A percentile compares a stretch with the other conserved stretches of the same genome.
phyloP scores from a whole-genome alignment of 35 echinoderm and acorn worm genomes.

The Lytechinus pictus region DNA sequence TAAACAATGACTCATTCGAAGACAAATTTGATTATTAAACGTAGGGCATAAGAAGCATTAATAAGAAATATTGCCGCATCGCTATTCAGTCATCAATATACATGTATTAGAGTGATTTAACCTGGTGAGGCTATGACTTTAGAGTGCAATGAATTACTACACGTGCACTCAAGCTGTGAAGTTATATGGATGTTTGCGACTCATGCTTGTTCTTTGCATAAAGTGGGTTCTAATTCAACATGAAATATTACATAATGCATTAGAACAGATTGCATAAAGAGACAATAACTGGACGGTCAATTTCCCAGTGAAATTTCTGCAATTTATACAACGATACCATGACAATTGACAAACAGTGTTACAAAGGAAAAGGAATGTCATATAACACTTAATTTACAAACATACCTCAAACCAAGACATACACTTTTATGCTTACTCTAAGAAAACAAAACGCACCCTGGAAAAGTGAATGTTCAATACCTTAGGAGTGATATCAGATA shows the following conservation, averaged over 20 bases:
- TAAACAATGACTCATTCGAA: neutral
- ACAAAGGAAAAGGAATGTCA: neutral
- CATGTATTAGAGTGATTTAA: neutral
- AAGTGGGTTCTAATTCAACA: neutral
- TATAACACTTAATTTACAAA: neutral
- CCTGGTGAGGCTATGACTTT: neutral
- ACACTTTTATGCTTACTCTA: neutral
- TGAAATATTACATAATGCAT: neutral
- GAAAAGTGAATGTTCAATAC: too few relatives aligned
- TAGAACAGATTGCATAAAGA: neutral
- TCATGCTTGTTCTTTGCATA: neutral
- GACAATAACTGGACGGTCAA: neutral
- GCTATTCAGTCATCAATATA: neutral
- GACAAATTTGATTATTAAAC: neutral
- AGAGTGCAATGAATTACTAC: neutral
- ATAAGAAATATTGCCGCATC: neutral
- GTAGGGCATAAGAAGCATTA: neutral
- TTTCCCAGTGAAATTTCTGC: neutral
- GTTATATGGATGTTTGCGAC: neutral
- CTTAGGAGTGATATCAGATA: too few relatives aligned
- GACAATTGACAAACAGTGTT: neutral
- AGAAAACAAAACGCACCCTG: neutral
- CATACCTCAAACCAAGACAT: neutral
- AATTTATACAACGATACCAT: neutral
- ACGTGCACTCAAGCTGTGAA: neutral